Base-by-base conservation (phyloP, 1,140 invertebrate genomes). In the Bombus huntii region DNA sequence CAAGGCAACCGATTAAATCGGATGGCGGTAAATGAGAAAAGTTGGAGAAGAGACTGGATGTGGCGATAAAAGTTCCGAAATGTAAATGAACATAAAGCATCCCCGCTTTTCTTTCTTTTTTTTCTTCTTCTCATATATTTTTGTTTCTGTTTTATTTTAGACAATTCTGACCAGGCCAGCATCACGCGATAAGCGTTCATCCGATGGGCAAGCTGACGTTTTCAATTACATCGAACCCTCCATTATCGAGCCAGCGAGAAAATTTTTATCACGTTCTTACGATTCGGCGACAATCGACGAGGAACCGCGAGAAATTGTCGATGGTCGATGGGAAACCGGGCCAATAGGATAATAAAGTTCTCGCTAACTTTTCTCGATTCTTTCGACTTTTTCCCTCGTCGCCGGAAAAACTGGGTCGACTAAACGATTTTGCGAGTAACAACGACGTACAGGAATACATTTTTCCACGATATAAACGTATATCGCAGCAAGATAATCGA, bases 51-150 rank as follows among this genome's bases (percentile, higher is more conserved):
- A 71, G 83, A 37, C 47, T 39, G 53, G 68, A 53, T 79, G 66
- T 31, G 76, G 42, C 74, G 83, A 85, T 85, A 85, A 85, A 85
- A 85, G 76, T 85, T 80, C 31, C 39, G 47, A 72, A 85, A 80
- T 85, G 76, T 80, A 85, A 85, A 85, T 85, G 83, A 81, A 82
- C 79, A 81, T 75, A 75, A 81, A 81, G 68, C 83, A 39, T 62
- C 39, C 3, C 6, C 53, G 12, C 22, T 44, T 66, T 39, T 42
- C 31, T 22, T 22, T 28, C 22, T n/a, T 39, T n/a, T n/a, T 12
- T 25, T 37, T 34, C 44, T 15, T 28, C 39, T 12, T 3, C 22
- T 57, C 25, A 9, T n/a, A 22, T 37, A 25, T 75, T 22, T 8
- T 1, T 28, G 28, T n/a, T 18, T 18, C 22, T 10, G 18, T 39